Evolutionary conservation across 1,140 invertebrate species (phyloP).

Genomic region (Himalopsyche phryganea): DNA sequence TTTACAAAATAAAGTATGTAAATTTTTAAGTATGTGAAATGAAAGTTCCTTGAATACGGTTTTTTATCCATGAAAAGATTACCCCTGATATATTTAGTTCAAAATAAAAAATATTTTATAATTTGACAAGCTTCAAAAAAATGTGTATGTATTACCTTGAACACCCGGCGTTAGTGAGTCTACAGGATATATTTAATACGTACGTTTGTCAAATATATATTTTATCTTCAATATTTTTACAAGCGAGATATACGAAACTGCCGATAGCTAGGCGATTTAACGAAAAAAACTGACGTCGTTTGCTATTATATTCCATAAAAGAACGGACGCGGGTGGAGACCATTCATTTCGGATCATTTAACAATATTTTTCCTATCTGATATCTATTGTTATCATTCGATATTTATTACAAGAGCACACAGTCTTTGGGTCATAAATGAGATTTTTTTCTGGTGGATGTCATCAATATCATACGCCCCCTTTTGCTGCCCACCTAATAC

Average conservation of each 20-base stretch:
- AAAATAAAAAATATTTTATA: too few relatives aligned
- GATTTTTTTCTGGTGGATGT: too few relatives aligned
- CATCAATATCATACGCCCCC: too few relatives aligned
- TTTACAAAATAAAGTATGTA: too few relatives aligned
- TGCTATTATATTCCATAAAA: constrained; percentile 11
- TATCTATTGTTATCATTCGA: constrained; percentile 18
- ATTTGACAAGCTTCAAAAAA: too few relatives aligned
- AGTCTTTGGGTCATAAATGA: constrained; percentile 8
- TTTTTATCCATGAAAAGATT: too few relatives aligned
- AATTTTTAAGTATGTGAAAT: too few relatives aligned
- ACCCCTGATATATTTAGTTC: too few relatives aligned
- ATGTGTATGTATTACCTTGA: too few relatives aligned
- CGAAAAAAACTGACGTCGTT: background rate
- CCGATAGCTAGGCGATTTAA: constrained; percentile 3
- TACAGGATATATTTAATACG: background rate
- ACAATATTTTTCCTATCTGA: constrained; percentile 16
- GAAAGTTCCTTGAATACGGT: too few relatives aligned
- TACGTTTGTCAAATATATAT: background rate
- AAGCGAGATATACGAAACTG: constrained; percentile 11
- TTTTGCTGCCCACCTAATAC: too few relatives aligned
- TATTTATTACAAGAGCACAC: constrained; percentile 17
- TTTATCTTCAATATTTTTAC: background rate
- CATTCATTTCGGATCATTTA: constrained; percentile 16
- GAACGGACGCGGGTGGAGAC: constrained; percentile 1
- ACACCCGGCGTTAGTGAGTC: too few relatives aligned